These are phyloP conservation scores for Dryadula phaetusa DNA, from an alignment of 2,888 invertebrate species.

Conservation along the genomic window DNA sequence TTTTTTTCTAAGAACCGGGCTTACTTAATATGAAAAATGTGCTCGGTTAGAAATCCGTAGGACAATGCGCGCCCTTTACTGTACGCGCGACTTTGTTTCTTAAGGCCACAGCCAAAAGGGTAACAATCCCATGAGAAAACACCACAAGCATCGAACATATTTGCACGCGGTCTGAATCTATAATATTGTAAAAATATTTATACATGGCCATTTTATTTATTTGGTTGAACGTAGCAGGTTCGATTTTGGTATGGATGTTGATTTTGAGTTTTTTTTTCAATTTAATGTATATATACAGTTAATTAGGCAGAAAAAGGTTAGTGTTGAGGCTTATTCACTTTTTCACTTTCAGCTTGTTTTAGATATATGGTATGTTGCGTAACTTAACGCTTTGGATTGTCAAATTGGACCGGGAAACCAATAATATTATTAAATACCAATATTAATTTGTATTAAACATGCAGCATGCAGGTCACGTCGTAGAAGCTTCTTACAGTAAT, in stretches of 20 bases:
- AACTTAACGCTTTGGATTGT: no score
- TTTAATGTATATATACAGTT: no score
- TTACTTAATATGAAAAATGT: conserved; percentile 31
- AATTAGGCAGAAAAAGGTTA: no score
- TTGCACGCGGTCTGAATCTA: conserved; percentile 60
- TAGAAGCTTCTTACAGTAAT: conserved; percentile 23
- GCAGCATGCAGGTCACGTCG: conserved; percentile 19
- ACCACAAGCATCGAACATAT: conserved; percentile 52
- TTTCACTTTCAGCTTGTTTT: no score
- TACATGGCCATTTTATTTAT: neutral
- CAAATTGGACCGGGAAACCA: no score
- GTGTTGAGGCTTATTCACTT: no score
- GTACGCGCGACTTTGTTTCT: conserved; percentile 5
- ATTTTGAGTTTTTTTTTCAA: no score
- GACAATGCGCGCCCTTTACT: conserved; percentile 32
- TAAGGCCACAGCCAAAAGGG: neutral
- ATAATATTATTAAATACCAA: no score
- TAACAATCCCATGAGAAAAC: neutral
- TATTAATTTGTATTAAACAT: no score
- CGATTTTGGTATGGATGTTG: no score
- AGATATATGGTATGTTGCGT: no score
- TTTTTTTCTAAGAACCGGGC: conserved; percentile 32
- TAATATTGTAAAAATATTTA: neutral
- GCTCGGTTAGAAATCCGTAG: conserved; percentile 18
- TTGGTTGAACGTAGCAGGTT: no score